Percentiles rank a stretch among this genome's conserved stretches.
These are phyloP conservation scores for Ciconia stormi DNA, from an alignment of 2,113 vertebrate genomes.

Conservation along the genomic window DNA sequence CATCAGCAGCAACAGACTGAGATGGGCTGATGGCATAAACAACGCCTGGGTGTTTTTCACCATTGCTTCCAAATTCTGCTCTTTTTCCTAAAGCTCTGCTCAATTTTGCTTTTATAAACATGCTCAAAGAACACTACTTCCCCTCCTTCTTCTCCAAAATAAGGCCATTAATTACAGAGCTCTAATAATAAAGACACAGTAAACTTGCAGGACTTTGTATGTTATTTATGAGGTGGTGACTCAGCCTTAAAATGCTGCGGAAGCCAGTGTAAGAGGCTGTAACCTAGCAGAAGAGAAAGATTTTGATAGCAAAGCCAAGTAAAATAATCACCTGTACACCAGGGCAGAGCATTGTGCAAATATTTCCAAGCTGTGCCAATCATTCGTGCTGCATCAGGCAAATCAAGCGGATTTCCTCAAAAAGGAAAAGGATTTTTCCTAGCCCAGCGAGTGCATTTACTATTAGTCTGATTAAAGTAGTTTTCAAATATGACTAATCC, in stretches of 20 bases:
- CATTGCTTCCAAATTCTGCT: neutral
- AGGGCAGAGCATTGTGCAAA: neutral
- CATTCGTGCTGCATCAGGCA: neutral
- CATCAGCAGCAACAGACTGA: neutral
- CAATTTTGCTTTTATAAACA: neutral
- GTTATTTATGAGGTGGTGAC: slow-evolving; percentile 11
- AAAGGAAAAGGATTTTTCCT: neutral
- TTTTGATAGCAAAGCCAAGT: neutral
- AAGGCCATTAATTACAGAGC: neutral
- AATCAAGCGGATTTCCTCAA: neutral
- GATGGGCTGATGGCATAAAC: neutral
- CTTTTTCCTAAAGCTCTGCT: neutral
- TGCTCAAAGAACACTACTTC: neutral
- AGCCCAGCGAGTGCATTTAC: neutral
- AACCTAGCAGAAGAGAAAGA: neutral
- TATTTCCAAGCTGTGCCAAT: neutral
- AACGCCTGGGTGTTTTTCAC: neutral
- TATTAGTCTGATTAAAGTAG: neutral
- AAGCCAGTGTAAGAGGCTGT: neutral
- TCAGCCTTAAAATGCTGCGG: neutral
- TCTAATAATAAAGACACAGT: slow-evolving; percentile 5
- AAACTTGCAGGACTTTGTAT: neutral
- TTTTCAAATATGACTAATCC: neutral
- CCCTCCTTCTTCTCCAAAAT: neutral
- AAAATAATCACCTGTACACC: neutral